Percentiles rank a stretch among this genome's conserved stretches.
Evolutionary conservation across 2,797 vertebrate genomes (phyloP).

Genomic region (Numenius phaeopus): DNA sequence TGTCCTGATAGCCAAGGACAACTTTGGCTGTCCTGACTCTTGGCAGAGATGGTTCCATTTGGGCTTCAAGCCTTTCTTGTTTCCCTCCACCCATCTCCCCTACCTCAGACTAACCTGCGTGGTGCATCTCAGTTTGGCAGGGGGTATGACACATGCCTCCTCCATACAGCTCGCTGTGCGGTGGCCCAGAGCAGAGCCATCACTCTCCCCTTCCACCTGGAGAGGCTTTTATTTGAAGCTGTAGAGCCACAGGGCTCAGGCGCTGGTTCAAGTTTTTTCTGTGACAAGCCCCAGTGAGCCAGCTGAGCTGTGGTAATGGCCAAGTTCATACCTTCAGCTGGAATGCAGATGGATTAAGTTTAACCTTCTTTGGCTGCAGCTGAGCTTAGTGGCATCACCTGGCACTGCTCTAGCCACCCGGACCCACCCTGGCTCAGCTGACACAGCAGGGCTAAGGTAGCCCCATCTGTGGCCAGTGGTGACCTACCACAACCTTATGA

Average conservation of each 20-base stretch:
- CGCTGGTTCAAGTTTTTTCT: not conserved
- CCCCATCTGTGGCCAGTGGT: not conserved
- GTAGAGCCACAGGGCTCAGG: not conserved
- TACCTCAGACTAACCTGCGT: not conserved
- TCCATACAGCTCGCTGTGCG: fast-evolving
- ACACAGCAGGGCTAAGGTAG: not conserved
- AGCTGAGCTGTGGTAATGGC: not conserved
- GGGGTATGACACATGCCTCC: fast-evolving
- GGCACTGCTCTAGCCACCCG: fast-evolving
- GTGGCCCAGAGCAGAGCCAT: not conserved
- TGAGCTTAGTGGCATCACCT: not conserved
- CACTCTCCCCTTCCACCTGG: not conserved
- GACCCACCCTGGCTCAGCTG: not conserved
- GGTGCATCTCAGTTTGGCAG: not conserved
- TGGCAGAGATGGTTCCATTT: not conserved
- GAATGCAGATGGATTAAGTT: not conserved
- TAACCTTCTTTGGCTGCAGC: not conserved
- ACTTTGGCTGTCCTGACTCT: not conserved
- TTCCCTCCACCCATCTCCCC: not conserved
- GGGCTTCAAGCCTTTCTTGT: not conserved
- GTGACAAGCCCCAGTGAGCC: not conserved
- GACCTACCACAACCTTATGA: not conserved
- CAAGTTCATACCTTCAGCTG: not conserved
- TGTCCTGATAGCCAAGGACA: not conserved
- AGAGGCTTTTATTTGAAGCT: not conserved